A percentile compares a stretch with the other conserved stretches of the same genome.
phyloP scores from a whole-genome alignment of 2,797 vertebrate species.

The Perodicticus potto region DNA sequence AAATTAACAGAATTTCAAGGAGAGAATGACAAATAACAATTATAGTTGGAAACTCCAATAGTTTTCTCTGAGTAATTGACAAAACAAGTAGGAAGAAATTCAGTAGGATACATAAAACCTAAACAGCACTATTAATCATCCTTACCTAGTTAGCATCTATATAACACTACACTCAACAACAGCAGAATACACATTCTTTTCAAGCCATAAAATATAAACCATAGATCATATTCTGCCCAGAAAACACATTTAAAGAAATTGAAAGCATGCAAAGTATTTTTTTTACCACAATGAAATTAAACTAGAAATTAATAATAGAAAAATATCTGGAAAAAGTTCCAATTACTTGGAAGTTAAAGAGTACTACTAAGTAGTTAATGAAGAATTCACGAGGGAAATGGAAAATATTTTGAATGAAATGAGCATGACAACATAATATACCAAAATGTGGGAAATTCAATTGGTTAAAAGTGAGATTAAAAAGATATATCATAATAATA shows the following conservation, averaged over 20 bases:
- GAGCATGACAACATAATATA: not conserved
- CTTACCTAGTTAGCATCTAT: not conserved
- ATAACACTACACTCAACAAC: not conserved
- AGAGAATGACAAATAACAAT: not conserved
- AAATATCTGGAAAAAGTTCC: not conserved
- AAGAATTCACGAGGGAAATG: not conserved
- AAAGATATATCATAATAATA: no score
- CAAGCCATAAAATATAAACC: not conserved
- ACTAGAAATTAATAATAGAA: slow-evolving; percentile 10
- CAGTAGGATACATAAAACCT: not conserved
- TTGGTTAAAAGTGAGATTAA: no score
- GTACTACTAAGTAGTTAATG: not conserved
- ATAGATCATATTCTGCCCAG: not conserved
- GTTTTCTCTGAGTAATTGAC: not conserved
- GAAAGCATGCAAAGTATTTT: not conserved
- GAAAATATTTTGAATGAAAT: not conserved
- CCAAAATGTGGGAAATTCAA: not conserved
- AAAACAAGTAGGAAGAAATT: not conserved
- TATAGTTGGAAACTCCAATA: not conserved
- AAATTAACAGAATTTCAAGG: not conserved
- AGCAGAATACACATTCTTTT: not conserved
- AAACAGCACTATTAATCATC: not conserved
- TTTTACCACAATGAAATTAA: not conserved
- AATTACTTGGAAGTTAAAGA: slow-evolving; percentile 8
- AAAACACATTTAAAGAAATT: not conserved